phyloP scores from a whole-genome alignment of 2,797 vertebrate genomes.

The Pangasius macronema region DNA sequence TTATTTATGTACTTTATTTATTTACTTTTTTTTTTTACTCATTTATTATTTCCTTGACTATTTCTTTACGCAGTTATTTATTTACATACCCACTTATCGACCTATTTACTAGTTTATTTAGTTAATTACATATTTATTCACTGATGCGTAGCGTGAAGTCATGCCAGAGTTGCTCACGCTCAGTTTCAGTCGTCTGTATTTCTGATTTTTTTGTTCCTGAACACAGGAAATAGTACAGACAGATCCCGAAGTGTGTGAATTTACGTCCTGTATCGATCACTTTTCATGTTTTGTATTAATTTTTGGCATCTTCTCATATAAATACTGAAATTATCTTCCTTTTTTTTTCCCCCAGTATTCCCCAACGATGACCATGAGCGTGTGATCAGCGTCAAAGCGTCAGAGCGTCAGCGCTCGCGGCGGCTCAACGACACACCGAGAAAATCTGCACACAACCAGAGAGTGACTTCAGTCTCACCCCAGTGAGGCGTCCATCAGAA shows the following conservation, averaged over 20 bases:
- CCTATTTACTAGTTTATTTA: background rate
- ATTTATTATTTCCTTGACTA: background rate
- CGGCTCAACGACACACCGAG: background rate
- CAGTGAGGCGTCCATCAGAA: slow-evolving; percentile 13
- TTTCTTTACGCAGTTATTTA: background rate
- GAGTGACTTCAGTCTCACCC: slow-evolving; percentile 7
- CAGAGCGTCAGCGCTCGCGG: background rate
- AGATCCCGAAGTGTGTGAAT: background rate
- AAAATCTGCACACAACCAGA: slow-evolving; percentile 41
- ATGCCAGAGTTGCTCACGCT: background rate
- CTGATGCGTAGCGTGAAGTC: background rate
- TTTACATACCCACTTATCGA: too few species aligned
- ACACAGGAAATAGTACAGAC: background rate
- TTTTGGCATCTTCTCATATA: background rate
- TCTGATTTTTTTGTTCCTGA: background rate
- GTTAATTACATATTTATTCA: background rate
- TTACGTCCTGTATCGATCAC: background rate
- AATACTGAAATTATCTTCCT: background rate
- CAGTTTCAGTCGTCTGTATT: background rate
- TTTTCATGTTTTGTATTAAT: background rate
- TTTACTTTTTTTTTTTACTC: background rate
- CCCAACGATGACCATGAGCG: slow-evolving; percentile 99
- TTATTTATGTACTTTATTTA: background rate
- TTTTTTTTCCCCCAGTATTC: slow-evolving; percentile 82
- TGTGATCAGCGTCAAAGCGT: slow-evolving; percentile 77